Base-by-base conservation (phyloP, 1,140 invertebrate species). In the Caenorhabditis tropicalis region DNA sequence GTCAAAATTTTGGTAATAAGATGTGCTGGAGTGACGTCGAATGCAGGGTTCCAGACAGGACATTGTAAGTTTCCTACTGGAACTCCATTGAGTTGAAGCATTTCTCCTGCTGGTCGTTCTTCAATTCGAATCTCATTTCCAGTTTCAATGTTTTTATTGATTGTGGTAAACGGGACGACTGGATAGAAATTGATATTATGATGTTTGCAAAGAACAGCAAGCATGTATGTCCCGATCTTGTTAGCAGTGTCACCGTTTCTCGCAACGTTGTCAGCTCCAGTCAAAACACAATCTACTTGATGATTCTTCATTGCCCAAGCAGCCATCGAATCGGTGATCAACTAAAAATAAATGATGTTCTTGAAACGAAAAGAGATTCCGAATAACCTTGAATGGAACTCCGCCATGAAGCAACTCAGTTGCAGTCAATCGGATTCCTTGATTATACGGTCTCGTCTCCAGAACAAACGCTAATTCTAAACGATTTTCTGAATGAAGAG, bases 211-310 rank as follows among this genome's bases (percentile, higher is more conserved):
- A 95, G 92, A 53, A 99, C 94, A 0, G 97, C 96, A 89, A 99
- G 95, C 94, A 95, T 96, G 92, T 98, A 99, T 24, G 98, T 99
- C 86, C 98, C 98, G 91, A 99, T 98, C 94, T 99, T 99, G 91
- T 99, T 99, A 0, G 97, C 98, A 2, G 97, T 99, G 91, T 99
- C 98, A 2, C 98, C 98, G 92, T 99, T 99, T 1, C 94, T 94
- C 19, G 95, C 96, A 33, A 98, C 95, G 90, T 96, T 93, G 92
- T 98, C 96, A 33, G 96, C 96, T 29, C 96, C 96, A 94, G 16
- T 48, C 15, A 51, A 15, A n/a, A 74, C 31, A 81, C 21, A 48
- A 80, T 93, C 90, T 39, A 94, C 91, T 31, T 91, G 88, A 74
- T 91, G 88, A 16, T 93, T 93, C 88, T 95, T 94, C 95, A 99